Evolutionary conservation across 1,140 invertebrate genomes (phyloP).

Genomic region (Proales similis): DNA sequence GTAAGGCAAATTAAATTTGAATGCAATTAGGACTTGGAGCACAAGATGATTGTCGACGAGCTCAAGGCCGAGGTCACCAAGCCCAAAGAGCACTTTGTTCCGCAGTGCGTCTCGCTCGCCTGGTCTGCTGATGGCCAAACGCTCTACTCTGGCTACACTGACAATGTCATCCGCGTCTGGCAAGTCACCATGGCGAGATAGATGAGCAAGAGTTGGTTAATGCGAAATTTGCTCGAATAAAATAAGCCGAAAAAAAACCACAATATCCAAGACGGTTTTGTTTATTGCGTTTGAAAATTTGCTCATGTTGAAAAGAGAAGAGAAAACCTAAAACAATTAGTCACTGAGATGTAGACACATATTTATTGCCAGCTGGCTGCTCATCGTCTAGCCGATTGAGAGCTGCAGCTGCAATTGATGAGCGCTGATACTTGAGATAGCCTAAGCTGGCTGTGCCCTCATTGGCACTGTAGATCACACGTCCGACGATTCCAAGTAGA

Average conservation of each 20-base stretch:
- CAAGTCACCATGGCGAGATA: slow-evolving; percentile 29
- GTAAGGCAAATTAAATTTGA: slow-evolving; percentile 4
- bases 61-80: slow-evolving; percentile 81
- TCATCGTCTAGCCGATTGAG: not conserved
- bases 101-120: slow-evolving; percentile 90
- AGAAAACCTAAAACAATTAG: not conserved
- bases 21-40: slow-evolving; percentile 77
- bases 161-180: slow-evolving; percentile 90
- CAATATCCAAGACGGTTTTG: too few species aligned
- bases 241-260: not conserved
- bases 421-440: not conserved
- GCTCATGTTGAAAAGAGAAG: not conserved
- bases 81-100: slow-evolving; percentile 57
- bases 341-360: not conserved
- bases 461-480: not conserved
- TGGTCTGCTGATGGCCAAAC: slow-evolving; percentile 99
- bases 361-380: not conserved
- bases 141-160: slow-evolving; percentile 95
- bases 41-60: slow-evolving; percentile 98
- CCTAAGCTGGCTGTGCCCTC: not conserved
- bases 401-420: not conserved
- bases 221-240: not conserved
- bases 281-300: too few species aligned
- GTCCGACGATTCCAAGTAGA: not conserved
- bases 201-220: slow-evolving; percentile 8